Evolutionary conservation across 2,113 vertebrate species (phyloP), one percentile per base, ranked within the genome.

Genomic region (Aphyosemion australe): DNA sequence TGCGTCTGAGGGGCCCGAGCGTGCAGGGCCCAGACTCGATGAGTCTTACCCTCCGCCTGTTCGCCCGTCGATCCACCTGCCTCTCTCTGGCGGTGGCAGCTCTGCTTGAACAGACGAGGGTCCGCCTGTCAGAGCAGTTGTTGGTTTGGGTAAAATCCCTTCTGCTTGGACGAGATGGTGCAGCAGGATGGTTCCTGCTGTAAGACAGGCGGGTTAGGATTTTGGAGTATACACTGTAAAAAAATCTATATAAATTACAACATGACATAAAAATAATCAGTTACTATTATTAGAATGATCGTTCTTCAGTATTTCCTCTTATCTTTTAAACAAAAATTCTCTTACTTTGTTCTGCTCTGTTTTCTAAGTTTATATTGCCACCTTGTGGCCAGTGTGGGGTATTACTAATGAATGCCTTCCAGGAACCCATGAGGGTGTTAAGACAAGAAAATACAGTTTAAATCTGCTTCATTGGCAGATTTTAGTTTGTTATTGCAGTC

Each of bases 51-150:
- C 65, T 65, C 65, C 59, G 62, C 69, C 74, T 73, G 65, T 62
- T 15, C n/a, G n/a, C n/a, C n/a, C n/a, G n/a, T n/a, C n/a, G 57
- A 69, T 80, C 83, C 83, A 87, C 84, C 83, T 86, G 82, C 80
- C 82, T 78, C 61, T 49, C 77, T 42, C 80, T 88, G 84, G 88
- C 87, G 61, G 37, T 5, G 31, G 62, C 72, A 63, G 66, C 66
- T 52, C 65, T 15, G 62, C 76, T 57, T 69, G 74, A 87, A 87
- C 91, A 91, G 89, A 91, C 68, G 84, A 87, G 61, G 62, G 77
- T 57, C 83, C 84, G 88, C 86, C 88, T 92, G 90, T 87, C 69
- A 15, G 78, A 84, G 81, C 89, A 88, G 87, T 92, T 90, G 90
- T 79, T 81, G 59, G 20, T 74, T 89, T 90, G 84, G 78, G 79